A percentile compares a stretch with the other conserved stretches of the same genome.
These are phyloP conservation scores for Thalpophila matura DNA, from an alignment of 2,888 invertebrate genomes.

Conservation along the genomic window DNA sequence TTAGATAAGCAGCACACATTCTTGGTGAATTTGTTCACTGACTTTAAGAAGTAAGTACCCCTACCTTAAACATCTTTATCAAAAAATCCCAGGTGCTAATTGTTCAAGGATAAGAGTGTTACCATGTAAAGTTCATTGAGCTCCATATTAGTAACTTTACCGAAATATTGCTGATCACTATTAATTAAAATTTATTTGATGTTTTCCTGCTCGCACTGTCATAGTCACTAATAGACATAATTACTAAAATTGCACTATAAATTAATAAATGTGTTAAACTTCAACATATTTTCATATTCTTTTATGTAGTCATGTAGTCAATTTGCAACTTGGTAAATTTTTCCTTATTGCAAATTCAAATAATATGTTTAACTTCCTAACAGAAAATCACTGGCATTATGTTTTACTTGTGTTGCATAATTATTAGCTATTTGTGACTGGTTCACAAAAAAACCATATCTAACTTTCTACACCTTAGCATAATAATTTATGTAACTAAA, in stretches of 20 bases:
- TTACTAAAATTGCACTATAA: neutral
- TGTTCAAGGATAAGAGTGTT: neutral
- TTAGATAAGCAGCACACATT: constrained; percentile 99
- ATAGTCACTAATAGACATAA: neutral
- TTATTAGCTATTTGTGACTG: neutral
- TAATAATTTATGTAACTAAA: neutral
- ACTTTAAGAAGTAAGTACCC: constrained; percentile 96
- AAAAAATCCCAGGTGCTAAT: neutral
- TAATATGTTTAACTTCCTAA: neutral
- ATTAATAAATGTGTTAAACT: neutral
- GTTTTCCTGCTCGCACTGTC: neutral
- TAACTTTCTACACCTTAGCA: neutral
- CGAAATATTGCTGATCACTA: too few species aligned
- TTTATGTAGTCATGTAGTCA: too few species aligned
- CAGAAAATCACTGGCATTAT: neutral
- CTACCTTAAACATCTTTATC: neutral
- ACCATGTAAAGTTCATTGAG: constrained; percentile 16
- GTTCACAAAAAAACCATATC: neutral
- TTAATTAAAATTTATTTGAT: neutral
- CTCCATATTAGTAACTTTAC: neutral
- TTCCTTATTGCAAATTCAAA: neutral
- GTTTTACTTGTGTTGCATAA: neutral
- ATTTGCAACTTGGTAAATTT: neutral
- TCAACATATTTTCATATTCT: too few species aligned
- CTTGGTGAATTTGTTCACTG: constrained; percentile 97